These are phyloP conservation scores for Podabrus alpinus DNA, from an alignment of 2,888 invertebrate genomes.

Conservation along the genomic window DNA sequence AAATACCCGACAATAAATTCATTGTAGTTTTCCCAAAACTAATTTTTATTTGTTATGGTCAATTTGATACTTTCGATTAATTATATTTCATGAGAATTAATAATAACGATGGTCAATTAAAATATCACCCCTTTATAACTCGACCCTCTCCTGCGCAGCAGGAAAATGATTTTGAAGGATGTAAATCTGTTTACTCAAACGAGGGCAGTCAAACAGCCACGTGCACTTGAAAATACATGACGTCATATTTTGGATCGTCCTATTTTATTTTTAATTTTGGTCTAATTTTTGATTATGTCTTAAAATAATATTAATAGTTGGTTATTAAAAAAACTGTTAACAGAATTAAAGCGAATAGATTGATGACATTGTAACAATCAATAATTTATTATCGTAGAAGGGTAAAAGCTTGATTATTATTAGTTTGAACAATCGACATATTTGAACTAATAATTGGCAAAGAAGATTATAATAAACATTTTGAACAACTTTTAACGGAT, in stretches of 20 bases:
- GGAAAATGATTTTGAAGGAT: conserved; percentile 23
- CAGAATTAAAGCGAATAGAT: background rate
- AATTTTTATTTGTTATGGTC: background rate
- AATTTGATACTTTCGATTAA: background rate
- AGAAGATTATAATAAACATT: background rate
- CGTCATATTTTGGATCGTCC: conserved; percentile 17
- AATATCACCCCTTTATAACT: conserved; percentile 1
- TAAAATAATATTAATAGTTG: background rate
- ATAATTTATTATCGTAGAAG: background rate
- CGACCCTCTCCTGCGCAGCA: conserved; percentile 1
- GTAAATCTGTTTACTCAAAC: conserved; percentile 19
- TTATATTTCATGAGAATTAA: background rate
- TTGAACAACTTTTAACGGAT: background rate
- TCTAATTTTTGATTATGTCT: background rate
- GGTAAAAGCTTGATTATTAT: background rate
- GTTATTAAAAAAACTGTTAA: background rate
- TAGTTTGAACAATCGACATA: background rate
- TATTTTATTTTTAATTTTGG: conserved; percentile 4
- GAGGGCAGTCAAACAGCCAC: conserved; percentile 20
- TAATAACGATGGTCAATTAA: conserved; percentile 10
- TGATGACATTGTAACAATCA: background rate
- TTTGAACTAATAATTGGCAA: background rate
- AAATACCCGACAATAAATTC: background rate
- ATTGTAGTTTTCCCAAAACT: background rate
- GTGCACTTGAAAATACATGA: conserved; percentile 17